Evolutionary conservation across 2,113 vertebrate species (phyloP).

Genomic region (Panthera tigris): DNA sequence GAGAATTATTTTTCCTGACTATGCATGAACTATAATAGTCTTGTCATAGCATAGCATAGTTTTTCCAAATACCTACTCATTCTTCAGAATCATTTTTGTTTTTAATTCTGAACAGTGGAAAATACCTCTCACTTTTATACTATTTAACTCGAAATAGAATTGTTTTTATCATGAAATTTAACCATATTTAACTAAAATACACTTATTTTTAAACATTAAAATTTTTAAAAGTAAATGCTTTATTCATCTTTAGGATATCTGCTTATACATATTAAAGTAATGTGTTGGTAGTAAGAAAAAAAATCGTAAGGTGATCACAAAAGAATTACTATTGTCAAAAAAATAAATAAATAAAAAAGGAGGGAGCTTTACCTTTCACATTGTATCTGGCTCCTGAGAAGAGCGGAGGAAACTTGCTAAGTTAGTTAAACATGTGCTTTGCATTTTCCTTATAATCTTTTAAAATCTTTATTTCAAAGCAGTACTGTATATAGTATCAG

Average conservation of each 20-base stretch:
- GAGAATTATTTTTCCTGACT: constrained; percentile 21
- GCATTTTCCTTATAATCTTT: constrained; percentile 7
- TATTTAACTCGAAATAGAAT: constrained; percentile 44
- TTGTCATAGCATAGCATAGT: background rate
- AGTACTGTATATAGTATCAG: background rate
- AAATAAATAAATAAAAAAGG: background rate
- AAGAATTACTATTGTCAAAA: background rate
- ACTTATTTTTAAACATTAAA: constrained; percentile 37
- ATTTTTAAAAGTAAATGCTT: constrained; percentile 40
- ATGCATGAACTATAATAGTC: background rate
- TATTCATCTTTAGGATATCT: background rate
- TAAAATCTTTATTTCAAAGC: constrained; percentile 14
- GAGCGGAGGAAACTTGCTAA: background rate
- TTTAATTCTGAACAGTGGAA: background rate
- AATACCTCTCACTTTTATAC: constrained; percentile 23
- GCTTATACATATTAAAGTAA: background rate
- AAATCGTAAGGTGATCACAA: background rate
- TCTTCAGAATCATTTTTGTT: background rate
- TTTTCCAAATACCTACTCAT: constrained; percentile 19
- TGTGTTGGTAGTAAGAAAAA: background rate
- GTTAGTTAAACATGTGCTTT: background rate
- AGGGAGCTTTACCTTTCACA: background rate
- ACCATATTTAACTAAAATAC: background rate
- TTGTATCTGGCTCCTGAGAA: background rate
- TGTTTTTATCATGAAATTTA: constrained; percentile 40